Evolutionary conservation across 2,113 vertebrate genomes (phyloP).

Genomic region (Nipponia nippon): DNA sequence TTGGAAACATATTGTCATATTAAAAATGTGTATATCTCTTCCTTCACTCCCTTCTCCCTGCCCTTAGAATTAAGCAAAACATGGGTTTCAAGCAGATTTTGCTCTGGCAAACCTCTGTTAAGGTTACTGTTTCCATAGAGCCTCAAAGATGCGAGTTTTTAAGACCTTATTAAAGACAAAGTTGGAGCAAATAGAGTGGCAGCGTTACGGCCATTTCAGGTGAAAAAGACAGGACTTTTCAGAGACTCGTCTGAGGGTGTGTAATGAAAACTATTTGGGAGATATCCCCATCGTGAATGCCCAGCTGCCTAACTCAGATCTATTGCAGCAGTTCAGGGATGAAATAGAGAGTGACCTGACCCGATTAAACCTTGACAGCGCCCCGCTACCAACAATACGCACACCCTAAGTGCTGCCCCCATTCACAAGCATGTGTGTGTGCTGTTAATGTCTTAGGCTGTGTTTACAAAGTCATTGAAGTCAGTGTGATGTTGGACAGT

Average conservation of each 20-base stretch:
- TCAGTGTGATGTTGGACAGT: neutral
- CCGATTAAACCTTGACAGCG: slow-evolving; percentile 33
- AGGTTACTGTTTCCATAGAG: neutral
- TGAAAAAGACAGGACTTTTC: slow-evolving; percentile 54
- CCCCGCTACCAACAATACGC: neutral
- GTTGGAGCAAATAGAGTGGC: slow-evolving; percentile 49
- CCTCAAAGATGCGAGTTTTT: slow-evolving; percentile 40
- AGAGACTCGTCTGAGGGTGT: slow-evolving; percentile 18
- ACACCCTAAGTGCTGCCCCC: neutral
- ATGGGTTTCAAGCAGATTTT: slow-evolving; percentile 27
- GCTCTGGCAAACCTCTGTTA: slow-evolving; percentile 11
- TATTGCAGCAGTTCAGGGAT: slow-evolving; percentile 17
- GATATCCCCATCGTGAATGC: neutral
- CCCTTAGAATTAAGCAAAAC: slow-evolving; percentile 16
- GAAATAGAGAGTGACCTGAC: slow-evolving; percentile 54
- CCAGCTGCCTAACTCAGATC: slow-evolving; percentile 32
- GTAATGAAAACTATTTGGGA: slow-evolving; percentile 65
- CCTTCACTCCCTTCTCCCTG: neutral
- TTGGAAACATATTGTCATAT: slow-evolving; percentile 24
- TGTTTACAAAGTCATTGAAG: slow-evolving; percentile 21
- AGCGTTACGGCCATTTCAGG: slow-evolving; percentile 12
- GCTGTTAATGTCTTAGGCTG: neutral
- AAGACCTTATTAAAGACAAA: slow-evolving; percentile 58
- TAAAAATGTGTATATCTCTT: neutral
- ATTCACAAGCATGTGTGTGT: neutral